Conservation (phyloP, 2,113 vertebrate species). For the Salvelinus alpinus region DNA sequence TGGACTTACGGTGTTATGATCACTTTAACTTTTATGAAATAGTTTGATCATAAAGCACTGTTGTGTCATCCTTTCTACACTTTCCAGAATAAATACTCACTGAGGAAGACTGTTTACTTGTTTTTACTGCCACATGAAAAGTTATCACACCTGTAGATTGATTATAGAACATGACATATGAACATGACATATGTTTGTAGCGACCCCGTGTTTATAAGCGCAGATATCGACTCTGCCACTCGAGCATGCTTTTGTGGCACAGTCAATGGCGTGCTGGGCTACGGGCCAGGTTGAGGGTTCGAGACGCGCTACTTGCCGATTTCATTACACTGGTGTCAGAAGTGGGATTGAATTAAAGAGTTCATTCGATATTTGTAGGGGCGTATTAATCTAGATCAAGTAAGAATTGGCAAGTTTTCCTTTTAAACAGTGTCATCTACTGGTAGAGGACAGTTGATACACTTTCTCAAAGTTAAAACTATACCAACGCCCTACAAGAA, state of each 20-base stretch:
- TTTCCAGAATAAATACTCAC: conserved; percentile 81
- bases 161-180: background rate
- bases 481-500: background rate
- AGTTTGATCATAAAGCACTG: conserved; percentile 77
- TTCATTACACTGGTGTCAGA: too few relatives aligned
- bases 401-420: background rate
- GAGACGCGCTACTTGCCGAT: too few relatives aligned
- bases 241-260: too few relatives aligned
- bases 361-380: background rate
- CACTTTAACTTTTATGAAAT: conserved; percentile 73
- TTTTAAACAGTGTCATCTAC: conserved; percentile 53
- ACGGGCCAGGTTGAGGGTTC: too few relatives aligned
- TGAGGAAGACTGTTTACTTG: conserved; percentile 43
- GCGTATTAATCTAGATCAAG: conserved; percentile 7
- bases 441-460: conserved; percentile 32
- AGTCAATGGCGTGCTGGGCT: too few relatives aligned
- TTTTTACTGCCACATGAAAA: conserved; percentile 8
- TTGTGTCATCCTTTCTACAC: conserved; percentile 80
- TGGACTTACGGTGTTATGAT: conserved; percentile 76
- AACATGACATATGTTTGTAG: background rate
- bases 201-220: too few relatives aligned
- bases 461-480: background rate
- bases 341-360: too few relatives aligned
- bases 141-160: too few relatives aligned
- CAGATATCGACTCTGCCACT: too few relatives aligned